Conservation (phyloP, 2,113 vertebrate genomes). For the Eira barbara region DNA sequence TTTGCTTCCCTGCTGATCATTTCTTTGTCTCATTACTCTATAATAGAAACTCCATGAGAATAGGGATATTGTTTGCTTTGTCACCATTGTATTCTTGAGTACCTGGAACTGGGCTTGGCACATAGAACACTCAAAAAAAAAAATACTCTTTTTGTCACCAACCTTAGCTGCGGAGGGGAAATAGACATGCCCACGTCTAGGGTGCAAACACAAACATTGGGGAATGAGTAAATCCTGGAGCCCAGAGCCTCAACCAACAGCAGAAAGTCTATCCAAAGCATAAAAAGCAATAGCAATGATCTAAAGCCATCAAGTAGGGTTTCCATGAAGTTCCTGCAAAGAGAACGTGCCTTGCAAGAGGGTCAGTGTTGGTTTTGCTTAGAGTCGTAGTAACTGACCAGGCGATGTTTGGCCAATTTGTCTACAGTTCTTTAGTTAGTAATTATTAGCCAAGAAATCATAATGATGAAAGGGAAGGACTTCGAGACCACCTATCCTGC, state of each 20-base stretch:
- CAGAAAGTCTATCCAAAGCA: not conserved
- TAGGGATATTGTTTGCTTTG: not conserved
- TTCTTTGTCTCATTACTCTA: not conserved
- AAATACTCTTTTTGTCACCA: not conserved
- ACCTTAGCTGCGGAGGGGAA: not conserved
- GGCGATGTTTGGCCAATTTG: not conserved
- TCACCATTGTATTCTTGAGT: not conserved
- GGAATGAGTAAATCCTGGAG: not conserved
- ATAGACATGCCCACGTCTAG: not conserved
- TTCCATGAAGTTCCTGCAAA: not conserved
- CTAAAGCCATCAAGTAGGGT: not conserved
- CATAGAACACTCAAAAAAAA: not conserved
- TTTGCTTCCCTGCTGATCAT: not conserved
- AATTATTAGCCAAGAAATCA: not conserved
- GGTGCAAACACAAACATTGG: not conserved
- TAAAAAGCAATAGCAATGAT: not conserved
- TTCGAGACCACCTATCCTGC: not conserved
- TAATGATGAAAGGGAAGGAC: not conserved
- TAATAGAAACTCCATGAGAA: not conserved
- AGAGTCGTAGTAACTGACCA: not conserved
- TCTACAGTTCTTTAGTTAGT: not conserved
- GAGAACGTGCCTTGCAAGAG: not conserved
- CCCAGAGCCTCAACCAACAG: not conserved
- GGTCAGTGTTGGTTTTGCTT: not conserved
- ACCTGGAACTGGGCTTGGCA: not conserved